phyloP scores from a whole-genome alignment of 2,113 vertebrate species.

The Otus sunia region DNA sequence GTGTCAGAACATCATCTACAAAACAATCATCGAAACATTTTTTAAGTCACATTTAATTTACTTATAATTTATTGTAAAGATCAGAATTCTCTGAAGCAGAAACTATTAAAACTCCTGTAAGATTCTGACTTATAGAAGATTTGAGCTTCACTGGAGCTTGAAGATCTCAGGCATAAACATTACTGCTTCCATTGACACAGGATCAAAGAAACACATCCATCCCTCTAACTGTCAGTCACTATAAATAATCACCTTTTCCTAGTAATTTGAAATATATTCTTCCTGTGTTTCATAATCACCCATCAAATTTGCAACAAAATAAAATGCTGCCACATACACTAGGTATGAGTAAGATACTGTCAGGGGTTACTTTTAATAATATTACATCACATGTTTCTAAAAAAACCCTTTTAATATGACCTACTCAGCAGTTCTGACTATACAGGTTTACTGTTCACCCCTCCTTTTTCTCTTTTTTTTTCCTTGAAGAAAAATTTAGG shows the following conservation, averaged over 20 bases:
- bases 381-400: background rate
- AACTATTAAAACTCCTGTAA: background rate
- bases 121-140: background rate
- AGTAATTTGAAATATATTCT: background rate
- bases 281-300: background rate
- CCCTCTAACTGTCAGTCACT: background rate
- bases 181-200: background rate
- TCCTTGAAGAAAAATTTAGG: background rate
- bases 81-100: background rate
- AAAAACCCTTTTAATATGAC: background rate
- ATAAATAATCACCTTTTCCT: background rate
- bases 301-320: background rate
- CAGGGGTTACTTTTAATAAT: background rate
- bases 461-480: background rate
- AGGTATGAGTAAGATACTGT: background rate
- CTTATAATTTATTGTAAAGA: background rate
- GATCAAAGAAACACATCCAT: background rate
- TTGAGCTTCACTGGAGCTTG: background rate
- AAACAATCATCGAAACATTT: constrained; percentile 22
- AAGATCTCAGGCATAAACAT: background rate
- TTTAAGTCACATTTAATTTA: background rate
- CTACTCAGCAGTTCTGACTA: background rate
- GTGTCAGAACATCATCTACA: constrained; percentile 76
- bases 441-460: background rate
- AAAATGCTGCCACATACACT: background rate